phyloP scores from a whole-genome alignment of 2,797 vertebrate species.

The Sebastes hubbsi region DNA sequence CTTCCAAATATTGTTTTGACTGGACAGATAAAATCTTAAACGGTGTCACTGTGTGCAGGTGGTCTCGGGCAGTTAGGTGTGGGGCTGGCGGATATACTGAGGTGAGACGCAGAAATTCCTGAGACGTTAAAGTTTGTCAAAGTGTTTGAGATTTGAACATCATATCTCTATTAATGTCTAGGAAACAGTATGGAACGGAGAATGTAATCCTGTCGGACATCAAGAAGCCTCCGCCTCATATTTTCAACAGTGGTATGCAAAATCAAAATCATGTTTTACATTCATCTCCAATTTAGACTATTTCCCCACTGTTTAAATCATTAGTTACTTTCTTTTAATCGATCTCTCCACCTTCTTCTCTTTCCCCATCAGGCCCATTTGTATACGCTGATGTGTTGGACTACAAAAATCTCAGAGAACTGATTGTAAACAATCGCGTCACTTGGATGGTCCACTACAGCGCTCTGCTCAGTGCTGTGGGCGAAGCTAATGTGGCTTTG shows the following conservation, averaged over 20 bases:
- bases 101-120: conserved; percentile 67
- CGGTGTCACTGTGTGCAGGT: conserved; percentile 66
- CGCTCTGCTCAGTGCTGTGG: conserved; percentile 82
- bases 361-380: conserved; percentile 77
- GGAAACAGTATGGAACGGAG: conserved; percentile 80
- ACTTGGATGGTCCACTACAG: conserved; percentile 86
- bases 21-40: neutral
- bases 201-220: conserved; percentile 86
- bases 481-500: conserved; percentile 82
- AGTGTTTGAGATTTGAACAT: conserved; percentile 1
- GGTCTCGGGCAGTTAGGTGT: conserved; percentile 85
- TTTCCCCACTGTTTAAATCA: neutral
- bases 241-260: conserved; percentile 76
- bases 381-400: conserved; percentile 85
- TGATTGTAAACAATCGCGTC: conserved; percentile 81
- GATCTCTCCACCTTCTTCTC: neutral
- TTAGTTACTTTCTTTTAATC: neutral
- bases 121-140: neutral
- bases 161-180: conserved; percentile 37
- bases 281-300: neutral
- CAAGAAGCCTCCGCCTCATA: conserved; percentile 80
- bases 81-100: conserved; percentile 81
- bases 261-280: neutral
- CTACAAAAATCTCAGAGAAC: conserved; percentile 82
- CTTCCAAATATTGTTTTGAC: neutral